Evolutionary conservation across 2,888 invertebrate genomes (phyloP).

Genomic region (Cremastinae sp.): DNA sequence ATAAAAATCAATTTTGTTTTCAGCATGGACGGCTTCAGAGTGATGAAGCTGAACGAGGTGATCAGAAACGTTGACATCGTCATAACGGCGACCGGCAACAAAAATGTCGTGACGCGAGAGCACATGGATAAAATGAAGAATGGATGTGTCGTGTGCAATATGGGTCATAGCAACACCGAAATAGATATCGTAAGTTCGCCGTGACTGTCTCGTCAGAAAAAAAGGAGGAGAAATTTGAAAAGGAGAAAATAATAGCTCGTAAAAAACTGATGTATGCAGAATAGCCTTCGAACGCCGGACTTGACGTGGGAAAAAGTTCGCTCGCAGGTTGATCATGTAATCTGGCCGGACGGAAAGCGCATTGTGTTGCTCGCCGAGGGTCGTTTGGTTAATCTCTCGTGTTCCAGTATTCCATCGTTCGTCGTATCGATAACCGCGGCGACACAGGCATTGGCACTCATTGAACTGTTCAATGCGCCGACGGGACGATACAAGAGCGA

Average conservation of each 20-base stretch:
- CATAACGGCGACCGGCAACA: constrained; percentile 98
- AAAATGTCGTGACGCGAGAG: constrained; percentile 96
- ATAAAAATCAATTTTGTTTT: background rate
- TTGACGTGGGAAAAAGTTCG: constrained; percentile 98
- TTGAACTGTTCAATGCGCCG: constrained; percentile 98
- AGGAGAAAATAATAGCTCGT: no score
- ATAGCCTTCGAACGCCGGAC: constrained; percentile 95
- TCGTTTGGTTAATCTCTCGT: constrained; percentile 96
- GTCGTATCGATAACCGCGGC: constrained; percentile 99
- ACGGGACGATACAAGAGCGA: constrained; percentile 97
- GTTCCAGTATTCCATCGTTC: constrained; percentile 98
- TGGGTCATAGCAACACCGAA: constrained; percentile 98
- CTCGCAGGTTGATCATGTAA: constrained; percentile 98
- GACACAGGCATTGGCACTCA: constrained; percentile 97
- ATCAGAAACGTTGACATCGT: constrained; percentile 96
- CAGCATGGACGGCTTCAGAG: constrained; percentile 98
- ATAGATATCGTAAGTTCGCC: constrained; percentile 90
- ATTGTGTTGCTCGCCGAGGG: constrained; percentile 97
- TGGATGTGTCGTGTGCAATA: constrained; percentile 97
- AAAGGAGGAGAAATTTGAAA: no score
- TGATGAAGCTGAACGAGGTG: constrained; percentile 96
- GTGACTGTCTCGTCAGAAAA: no score
- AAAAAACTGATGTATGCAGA: constrained; percentile 80
- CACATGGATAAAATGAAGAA: constrained; percentile 99
- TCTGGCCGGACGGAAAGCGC: constrained; percentile 98